A percentile compares a stretch with the other conserved stretches of the same genome.
These are phyloP conservation scores for Hippocampus comes DNA, from an alignment of 2,113 vertebrate genomes.

Conservation along the genomic window DNA sequence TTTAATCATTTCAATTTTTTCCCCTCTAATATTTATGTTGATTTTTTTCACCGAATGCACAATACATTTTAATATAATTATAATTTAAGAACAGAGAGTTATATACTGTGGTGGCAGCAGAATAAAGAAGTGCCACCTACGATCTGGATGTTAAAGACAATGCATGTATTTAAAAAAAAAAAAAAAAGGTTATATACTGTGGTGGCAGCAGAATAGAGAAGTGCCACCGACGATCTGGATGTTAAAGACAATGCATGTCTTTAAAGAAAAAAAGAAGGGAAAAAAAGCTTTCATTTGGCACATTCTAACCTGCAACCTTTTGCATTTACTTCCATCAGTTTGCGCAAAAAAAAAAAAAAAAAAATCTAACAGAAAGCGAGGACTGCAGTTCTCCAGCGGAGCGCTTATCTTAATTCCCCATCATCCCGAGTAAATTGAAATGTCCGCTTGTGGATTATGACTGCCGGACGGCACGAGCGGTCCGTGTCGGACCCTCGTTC, in stretches of 20 bases:
- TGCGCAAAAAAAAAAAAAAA: not conserved
- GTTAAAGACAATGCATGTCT: too few relatives aligned
- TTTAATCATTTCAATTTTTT: too few relatives aligned
- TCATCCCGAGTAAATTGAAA: constrained; percentile 9
- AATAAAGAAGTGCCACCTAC: too few relatives aligned
- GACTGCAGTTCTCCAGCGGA: not conserved
- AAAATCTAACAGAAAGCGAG: not conserved
- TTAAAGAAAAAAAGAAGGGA: not conserved
- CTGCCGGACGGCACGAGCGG: not conserved
- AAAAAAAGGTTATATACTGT: too few relatives aligned
- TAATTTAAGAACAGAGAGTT: too few relatives aligned
- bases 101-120: too few relatives aligned
- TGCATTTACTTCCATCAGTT: not conserved
- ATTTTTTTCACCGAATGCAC: too few relatives aligned
- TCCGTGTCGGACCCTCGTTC: not conserved
- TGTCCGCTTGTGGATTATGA: constrained; percentile 4
- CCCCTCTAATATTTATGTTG: too few relatives aligned
- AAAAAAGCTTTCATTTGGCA: not conserved
- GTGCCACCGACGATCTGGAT: too few relatives aligned
- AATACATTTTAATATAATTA: too few relatives aligned
- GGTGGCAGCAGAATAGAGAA: too few relatives aligned
- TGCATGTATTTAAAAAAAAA: not conserved
- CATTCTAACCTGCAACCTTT: not conserved
- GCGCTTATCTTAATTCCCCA: constrained; percentile 6
- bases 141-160: too few relatives aligned